Conservation (phyloP, 2,797 vertebrate genomes). For the Heliangelus exortis region DNA sequence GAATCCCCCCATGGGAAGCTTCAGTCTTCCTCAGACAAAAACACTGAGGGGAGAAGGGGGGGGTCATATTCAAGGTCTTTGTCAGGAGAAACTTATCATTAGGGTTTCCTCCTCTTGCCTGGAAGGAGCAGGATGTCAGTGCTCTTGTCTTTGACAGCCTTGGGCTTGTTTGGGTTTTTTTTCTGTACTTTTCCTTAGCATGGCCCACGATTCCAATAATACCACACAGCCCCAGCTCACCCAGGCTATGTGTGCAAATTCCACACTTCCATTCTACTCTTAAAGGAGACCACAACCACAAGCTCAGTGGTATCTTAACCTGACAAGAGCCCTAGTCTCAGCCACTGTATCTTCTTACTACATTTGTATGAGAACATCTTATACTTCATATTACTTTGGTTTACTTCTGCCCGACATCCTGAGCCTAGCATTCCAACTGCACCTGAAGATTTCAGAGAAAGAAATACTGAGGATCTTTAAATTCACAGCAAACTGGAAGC, state of each 20-base stretch:
- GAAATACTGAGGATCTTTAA: background rate
- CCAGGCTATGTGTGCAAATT: too few species aligned
- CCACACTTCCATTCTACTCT: too few species aligned
- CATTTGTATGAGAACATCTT: background rate
- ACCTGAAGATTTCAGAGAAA: background rate
- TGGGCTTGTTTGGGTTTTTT: background rate
- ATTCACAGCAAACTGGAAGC: background rate
- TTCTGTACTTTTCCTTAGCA: background rate
- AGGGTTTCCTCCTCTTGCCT: background rate
- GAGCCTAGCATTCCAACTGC: background rate
- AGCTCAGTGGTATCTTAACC: too few species aligned
- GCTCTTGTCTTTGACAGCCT: background rate
- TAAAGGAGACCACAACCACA: too few species aligned
- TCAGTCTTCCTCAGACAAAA: background rate
- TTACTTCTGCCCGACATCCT: background rate
- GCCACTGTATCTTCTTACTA: too few species aligned
- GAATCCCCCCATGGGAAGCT: background rate
- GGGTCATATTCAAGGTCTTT: fast-evolving
- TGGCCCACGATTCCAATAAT: fast-evolving
- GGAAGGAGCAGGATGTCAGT: background rate
- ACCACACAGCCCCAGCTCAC: too few species aligned
- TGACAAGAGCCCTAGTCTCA: too few species aligned
- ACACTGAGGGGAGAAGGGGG: fast-evolving
- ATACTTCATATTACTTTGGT: background rate
- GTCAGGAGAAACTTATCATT: background rate